These are phyloP conservation scores for Dryomyza anilis DNA, from an alignment of 2,888 invertebrate genomes.

Conservation along the genomic window DNA sequence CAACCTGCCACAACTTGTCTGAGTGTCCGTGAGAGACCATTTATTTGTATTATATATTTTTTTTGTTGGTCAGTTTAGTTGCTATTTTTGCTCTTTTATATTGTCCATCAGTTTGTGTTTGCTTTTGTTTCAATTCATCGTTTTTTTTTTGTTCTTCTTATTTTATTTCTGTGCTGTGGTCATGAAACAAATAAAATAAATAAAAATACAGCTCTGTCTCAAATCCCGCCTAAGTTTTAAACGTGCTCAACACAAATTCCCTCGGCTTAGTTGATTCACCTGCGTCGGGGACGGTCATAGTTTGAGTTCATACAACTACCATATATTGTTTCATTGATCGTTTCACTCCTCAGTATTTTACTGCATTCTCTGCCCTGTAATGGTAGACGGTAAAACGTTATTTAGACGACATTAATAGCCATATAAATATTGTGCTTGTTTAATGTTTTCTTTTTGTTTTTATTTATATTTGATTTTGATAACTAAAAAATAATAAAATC, in stretches of 20 bases:
- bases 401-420: too few relatives aligned
- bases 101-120: background rate
- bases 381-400: too few relatives aligned
- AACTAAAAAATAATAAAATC: too few relatives aligned
- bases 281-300: too few relatives aligned
- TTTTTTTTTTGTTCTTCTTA: background rate
- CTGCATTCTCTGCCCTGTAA: too few relatives aligned
- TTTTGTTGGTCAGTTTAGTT: background rate
- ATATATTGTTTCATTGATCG: too few relatives aligned
- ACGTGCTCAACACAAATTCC: constrained; percentile 54
- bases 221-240: constrained; percentile 52
- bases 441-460: too few relatives aligned
- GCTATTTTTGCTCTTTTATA: background rate
- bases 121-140: background rate
- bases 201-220: constrained; percentile 28
- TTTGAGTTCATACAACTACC: too few relatives aligned
- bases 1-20: constrained; percentile 21
- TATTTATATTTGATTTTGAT: too few relatives aligned
- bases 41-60: constrained; percentile 30
- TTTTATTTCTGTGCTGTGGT: constrained; percentile 12
- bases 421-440: too few relatives aligned
- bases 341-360: too few relatives aligned
- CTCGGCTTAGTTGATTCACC: constrained; percentile 47
- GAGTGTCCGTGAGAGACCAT: constrained; percentile 22
- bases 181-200: too few relatives aligned